A percentile compares a stretch with the other conserved stretches of the same genome.
Conservation (phyloP, 2,888 invertebrate genomes). For the Cantharis flavilabris region DNA sequence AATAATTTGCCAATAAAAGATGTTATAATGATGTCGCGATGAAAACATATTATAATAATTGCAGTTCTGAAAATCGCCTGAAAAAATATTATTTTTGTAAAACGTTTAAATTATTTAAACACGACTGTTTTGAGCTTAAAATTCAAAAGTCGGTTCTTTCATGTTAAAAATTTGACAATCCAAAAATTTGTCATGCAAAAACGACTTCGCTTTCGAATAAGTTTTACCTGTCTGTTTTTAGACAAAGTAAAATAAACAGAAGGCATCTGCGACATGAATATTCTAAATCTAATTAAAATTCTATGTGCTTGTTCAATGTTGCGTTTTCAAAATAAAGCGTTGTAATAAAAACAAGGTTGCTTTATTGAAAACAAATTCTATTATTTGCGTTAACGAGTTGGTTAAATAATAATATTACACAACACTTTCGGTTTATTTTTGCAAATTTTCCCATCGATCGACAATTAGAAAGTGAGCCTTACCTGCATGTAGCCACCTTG, state of each 20-base stretch:
- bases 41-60: no score
- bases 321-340: neutral
- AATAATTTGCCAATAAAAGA: no score
- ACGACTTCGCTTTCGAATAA: neutral
- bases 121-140: neutral
- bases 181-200: neutral
- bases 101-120: neutral
- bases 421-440: neutral
- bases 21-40: no score
- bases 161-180: neutral
- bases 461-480: constrained; percentile 27
- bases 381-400: neutral
- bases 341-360: neutral
- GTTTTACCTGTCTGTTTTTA: neutral
- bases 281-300: constrained; percentile 14
- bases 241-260: neutral
- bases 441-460: neutral
- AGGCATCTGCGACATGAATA: constrained; percentile 8
- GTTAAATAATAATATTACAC: neutral
- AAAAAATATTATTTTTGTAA: neutral
- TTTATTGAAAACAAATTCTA: constrained; percentile 1
- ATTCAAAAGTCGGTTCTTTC: neutral
- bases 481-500: constrained; percentile 91
- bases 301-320: constrained; percentile 6
- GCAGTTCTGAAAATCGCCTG: no score